These are phyloP conservation scores for Drosophila austrosaltans DNA, from an alignment of 2,888 invertebrate genomes.

Conservation along the genomic window DNA sequence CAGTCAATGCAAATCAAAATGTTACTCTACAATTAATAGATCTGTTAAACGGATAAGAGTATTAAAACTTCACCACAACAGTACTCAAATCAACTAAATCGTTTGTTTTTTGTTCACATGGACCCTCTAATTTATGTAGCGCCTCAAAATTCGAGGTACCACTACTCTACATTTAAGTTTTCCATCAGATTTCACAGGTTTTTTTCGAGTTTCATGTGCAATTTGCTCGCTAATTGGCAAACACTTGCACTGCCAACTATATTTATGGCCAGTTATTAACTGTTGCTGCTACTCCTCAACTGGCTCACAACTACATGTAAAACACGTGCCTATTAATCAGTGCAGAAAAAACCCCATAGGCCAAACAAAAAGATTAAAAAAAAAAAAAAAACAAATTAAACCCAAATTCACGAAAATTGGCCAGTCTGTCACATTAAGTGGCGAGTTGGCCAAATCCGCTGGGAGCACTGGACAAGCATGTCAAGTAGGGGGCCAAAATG, in stretches of 20 bases:
- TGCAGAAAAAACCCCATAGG: constrained; percentile 53
- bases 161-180: constrained; percentile 32
- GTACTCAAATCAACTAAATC: neutral
- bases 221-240: constrained; percentile 69
- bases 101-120: constrained; percentile 30
- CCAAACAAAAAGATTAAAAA: constrained; percentile 29
- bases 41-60: neutral
- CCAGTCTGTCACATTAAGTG: constrained; percentile 45
- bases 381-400: constrained; percentile 41
- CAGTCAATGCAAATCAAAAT: too few species aligned
- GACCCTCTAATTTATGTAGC: constrained; percentile 55
- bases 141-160: constrained; percentile 24
- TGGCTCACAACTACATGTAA: constrained; percentile 34
- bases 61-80: neutral
- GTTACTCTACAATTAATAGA: too few species aligned
- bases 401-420: constrained; percentile 38
- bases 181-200: constrained; percentile 47
- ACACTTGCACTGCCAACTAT: constrained; percentile 67
- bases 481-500: constrained; percentile 43
- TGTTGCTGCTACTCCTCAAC: constrained; percentile 28
- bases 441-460: constrained; percentile 31
- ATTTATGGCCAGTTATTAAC: constrained; percentile 66
- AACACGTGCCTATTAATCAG: constrained; percentile 69
- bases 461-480: constrained; percentile 38
- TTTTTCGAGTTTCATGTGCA: constrained; percentile 34